Evolutionary conservation across 2,797 vertebrate species (phyloP), one percentile per base, ranked within the genome.

Genomic region (Manis pentadactyla): DNA sequence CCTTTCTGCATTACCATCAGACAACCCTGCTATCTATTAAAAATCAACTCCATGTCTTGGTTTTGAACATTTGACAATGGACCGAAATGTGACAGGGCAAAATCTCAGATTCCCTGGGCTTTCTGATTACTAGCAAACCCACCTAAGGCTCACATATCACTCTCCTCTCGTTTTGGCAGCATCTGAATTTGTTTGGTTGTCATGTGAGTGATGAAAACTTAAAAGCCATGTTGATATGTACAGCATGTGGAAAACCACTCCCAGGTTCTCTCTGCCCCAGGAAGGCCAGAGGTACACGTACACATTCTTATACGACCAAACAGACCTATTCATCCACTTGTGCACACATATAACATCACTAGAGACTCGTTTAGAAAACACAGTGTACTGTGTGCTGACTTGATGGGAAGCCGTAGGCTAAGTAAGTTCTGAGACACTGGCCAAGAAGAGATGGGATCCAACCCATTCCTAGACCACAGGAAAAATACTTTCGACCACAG

Each of bases 401-500:
- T 97, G 89, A 96, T 96, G 85, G 94, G 97, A 98, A 98, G 87
- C 93, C 90, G 97, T 39, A 92, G 98, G 85, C 93, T 96, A 96
- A 96, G 95, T 96, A 96, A 96, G 95, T 97, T 97, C 90, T 96
- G 86, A 97, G 82, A 96, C 39, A 93, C 87, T 21, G 71, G 95
- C 89, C 96, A 98, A 97, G 96, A 97, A 96, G 55, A 93, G 7
- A 97, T 97, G 95, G 82, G 94, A 98, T 97, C 95, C 97, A 98
- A 96, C 66, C 73, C 97, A 97, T 93, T 96, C 91, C 81, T 90
- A 98, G 81, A 97, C 97, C 97, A 97, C 89, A 97, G 94, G 79
- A 98, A 97, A 98, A 98, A 98, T 98, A 98, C 96, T 98, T 98
- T 97, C 59, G 94, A 96, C 96, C 96, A 96, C 93, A 97, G 55